phyloP scores from a whole-genome alignment of 2,797 vertebrate genomes.

The Eulemur albifrons region DNA sequence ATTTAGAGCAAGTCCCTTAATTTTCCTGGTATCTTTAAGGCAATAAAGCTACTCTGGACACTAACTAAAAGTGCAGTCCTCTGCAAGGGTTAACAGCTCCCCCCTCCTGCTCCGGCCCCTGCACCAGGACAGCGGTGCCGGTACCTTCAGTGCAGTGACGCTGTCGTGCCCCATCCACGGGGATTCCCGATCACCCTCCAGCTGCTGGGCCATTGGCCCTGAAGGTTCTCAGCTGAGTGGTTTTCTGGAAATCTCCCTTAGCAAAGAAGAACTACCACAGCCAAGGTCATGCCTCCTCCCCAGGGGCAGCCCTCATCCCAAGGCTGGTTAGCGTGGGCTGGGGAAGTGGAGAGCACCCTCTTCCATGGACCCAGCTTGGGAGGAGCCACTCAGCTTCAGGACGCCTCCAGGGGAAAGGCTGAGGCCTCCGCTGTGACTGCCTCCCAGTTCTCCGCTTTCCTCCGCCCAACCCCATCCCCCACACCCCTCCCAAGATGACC shows the following conservation, averaged over 20 bases:
- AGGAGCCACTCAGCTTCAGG: not conserved
- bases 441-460: not conserved
- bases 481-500: too few species aligned
- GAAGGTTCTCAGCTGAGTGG: not conserved
- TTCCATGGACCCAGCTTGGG: not conserved
- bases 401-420: not conserved
- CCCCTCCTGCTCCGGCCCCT: fast-evolving
- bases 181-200: not conserved
- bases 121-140: not conserved
- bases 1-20: not conserved
- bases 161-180: fast-evolving
- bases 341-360: not conserved
- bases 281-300: not conserved
- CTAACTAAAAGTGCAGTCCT: not conserved
- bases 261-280: not conserved
- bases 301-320: not conserved
- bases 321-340: not conserved
- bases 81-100: not conserved
- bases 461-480: not conserved
- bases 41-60: not conserved
- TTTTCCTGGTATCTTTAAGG: not conserved
- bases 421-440: not conserved
- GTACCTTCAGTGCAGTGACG: not conserved
- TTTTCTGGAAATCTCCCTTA: not conserved
- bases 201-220: not conserved